Evolutionary conservation across 2,797 vertebrate genomes (phyloP), one percentile per base, ranked within the genome.

Genomic region (Argya squamiceps): DNA sequence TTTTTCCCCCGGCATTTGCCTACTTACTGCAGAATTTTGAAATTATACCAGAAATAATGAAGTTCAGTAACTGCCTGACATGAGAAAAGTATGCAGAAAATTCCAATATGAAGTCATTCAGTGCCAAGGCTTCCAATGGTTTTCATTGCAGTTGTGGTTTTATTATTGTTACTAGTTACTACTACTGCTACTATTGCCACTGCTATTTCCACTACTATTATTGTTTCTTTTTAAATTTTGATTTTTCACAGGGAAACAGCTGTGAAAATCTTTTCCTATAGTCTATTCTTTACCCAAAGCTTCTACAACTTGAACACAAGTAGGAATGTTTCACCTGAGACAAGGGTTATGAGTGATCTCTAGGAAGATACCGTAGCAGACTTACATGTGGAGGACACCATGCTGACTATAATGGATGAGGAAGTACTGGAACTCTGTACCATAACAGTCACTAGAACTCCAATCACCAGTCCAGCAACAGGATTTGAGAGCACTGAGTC

Each of bases 401-500:
- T 99, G 98, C 99, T 99, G 98, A 99, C 99, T 29, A 99, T 96
- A 75, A 99, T 99, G 58, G 99, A 99, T 2, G 99, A 98, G 11
- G 99, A 99, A 6, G 99, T 99, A 95, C 99, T 99, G 79, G 99
- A 99, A 92, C 99, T 99, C 97, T 99, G 99, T 27, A 99, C 99
- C 96, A 99, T 95, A 67, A 99, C 99, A 0, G 99, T 99, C 97
- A 99, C 99, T 98, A 99, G 97, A 64, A 99, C 99, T 5, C 99
- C 99, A 3, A 99, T 99, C 95, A 99, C 99, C 91, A 99, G 79
- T 2, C 99, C 99, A 0, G 99, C 99, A 93, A 99, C 98, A 21
- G 99, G 99, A 97, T 99, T 99, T 15, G 98, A 97, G 96, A 99
- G 95, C 75, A 99, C 98, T 3, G 97, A 98, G 80, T 98, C 99